Evolutionary conservation across 2,888 invertebrate species (phyloP), one percentile per base, ranked within the genome.

Genomic region (Trachelus iudaicus): DNA sequence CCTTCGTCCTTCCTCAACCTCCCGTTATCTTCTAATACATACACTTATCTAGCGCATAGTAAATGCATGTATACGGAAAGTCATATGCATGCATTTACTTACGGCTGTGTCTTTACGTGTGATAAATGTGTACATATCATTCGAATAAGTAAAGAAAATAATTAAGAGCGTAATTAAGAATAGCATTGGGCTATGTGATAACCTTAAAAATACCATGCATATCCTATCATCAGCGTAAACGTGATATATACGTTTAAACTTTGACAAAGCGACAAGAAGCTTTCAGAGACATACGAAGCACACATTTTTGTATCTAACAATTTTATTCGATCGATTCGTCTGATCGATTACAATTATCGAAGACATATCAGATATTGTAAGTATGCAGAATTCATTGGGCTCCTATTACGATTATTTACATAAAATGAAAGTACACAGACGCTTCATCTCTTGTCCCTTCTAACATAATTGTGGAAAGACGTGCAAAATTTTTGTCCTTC

Each of bases 111-210:
- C 81, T 85, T 81, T 85, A 82, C 80, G 83, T 83, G 85, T 86
- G 83, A 85, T 86, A 84, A 85, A 74, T 83, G 84, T 84, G 85
- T 85, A 85, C 83, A 85, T 85, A 85, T 83, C 82, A 84, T 82
- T 85, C 81, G 80, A 74, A 30, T 31, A 71, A 15, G 31, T 69
- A 69, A 33, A n/a, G 30, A 69, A 69, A 69, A 4, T 33, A 33
- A 71, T 31, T 15, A 33, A 71, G 71, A 71, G 12, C 31, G 71
- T 33, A 33, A 71, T 56, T 56, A 56, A 56, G 56, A 23, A 56
- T 56, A 56, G 23, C 56, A 23, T 56, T 56, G 56, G 56, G 56
- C 56, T 56, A 56, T 23, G 56, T 56, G 56, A 56, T 56, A 56
- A 56, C 56, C 56, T 23, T 56, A 23, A 56, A 56, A 23, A 56